Conservation (phyloP, 2,888 invertebrate genomes). For the Torymus auratus region DNA sequence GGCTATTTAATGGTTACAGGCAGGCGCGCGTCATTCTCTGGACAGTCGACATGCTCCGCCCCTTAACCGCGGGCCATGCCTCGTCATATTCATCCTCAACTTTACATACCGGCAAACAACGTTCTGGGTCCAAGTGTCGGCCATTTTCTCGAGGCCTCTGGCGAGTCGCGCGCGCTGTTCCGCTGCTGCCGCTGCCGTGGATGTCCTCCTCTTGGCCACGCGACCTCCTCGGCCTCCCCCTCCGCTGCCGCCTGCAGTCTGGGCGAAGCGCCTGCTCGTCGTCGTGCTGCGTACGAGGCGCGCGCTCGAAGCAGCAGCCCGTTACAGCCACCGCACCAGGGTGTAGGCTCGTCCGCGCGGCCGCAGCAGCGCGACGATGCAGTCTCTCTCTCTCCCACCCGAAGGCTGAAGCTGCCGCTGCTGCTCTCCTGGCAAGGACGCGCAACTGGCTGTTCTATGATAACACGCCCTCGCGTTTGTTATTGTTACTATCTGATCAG, state of each 20-base stretch:
- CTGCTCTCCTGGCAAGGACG: too few relatives aligned
- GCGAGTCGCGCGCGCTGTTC: conserved; percentile 26
- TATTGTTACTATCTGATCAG: too few relatives aligned
- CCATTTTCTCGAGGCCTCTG: conserved; percentile 71
- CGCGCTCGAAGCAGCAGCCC: conserved; percentile 21
- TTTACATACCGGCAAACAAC: conserved; percentile 72
- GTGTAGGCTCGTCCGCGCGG: conserved; percentile 7
- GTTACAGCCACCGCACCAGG: background rate
- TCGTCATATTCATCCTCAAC: too few relatives aligned
- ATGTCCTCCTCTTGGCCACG: background rate
- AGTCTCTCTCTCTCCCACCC: conserved; percentile 1
- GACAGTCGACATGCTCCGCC: too few relatives aligned
- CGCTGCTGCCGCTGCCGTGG: background rate
- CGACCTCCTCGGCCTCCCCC: background rate
- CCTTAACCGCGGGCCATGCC: too few relatives aligned
- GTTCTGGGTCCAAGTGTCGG: conserved; percentile 74
- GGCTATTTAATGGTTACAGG: too few relatives aligned
- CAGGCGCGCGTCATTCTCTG: too few relatives aligned
- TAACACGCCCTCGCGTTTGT: too few relatives aligned
- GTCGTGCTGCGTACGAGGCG: background rate
- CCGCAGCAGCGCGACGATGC: conserved; percentile 6
- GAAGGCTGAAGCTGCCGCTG: too few relatives aligned
- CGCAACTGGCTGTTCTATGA: too few relatives aligned
- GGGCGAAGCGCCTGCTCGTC: background rate
- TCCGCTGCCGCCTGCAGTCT: background rate